phyloP scores from a whole-genome alignment of 2,797 vertebrate genomes.

The Sebastes steindachneri region DNA sequence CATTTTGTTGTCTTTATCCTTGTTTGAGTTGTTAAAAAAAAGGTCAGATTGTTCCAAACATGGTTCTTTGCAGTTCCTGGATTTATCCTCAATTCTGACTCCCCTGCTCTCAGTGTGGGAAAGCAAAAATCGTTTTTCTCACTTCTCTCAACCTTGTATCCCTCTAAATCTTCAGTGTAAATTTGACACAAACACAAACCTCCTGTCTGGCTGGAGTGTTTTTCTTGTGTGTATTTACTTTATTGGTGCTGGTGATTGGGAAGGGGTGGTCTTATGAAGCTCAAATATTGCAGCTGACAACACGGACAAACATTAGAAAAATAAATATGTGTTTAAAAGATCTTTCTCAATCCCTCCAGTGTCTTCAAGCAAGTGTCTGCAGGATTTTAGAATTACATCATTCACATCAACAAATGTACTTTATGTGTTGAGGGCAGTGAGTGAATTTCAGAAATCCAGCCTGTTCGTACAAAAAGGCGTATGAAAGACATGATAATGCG shows the following conservation, averaged over 20 bases:
- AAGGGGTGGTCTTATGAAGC: constrained; percentile 16
- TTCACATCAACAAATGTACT: constrained; percentile 19
- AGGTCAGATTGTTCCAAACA: constrained; percentile 70
- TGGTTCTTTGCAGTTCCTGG: constrained; percentile 56
- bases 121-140: constrained; percentile 53
- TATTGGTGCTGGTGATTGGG: constrained; percentile 51
- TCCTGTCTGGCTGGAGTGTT: constrained; percentile 41
- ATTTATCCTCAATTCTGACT: constrained; percentile 67
- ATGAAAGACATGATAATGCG: not conserved
- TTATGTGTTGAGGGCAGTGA: not conserved
- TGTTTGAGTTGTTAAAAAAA: constrained; percentile 76
- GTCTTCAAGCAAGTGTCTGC: constrained; percentile 12
- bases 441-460: not conserved
- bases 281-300: constrained; percentile 38
- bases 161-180: constrained; percentile 57
- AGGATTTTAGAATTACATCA: constrained; percentile 7
- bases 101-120: constrained; percentile 29
- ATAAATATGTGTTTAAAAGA: constrained; percentile 18
- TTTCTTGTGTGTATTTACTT: constrained; percentile 53
- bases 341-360: constrained; percentile 4
- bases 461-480: not conserved
- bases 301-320: not conserved
- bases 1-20: constrained; percentile 79
- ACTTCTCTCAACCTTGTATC: constrained; percentile 50
- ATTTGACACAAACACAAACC: constrained; percentile 56